phyloP scores from a whole-genome alignment of 1,140 invertebrate species.

The Eupeodes corollae region DNA sequence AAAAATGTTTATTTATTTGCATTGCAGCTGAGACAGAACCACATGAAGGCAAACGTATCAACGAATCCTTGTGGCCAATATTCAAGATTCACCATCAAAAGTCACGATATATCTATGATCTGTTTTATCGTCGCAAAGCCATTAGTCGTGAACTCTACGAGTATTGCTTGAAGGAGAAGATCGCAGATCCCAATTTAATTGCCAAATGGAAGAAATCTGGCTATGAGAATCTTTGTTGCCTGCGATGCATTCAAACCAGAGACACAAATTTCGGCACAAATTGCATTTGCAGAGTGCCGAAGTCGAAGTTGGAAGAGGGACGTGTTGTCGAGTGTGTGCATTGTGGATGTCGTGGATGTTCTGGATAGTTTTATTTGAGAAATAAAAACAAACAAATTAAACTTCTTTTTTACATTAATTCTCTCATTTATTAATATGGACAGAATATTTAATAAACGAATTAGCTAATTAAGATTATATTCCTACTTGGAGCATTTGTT shows the following conservation, averaged over 20 bases:
- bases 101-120: slow-evolving; percentile 93
- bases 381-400: too few species aligned
- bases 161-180: slow-evolving; percentile 93
- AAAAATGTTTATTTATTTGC: slow-evolving; percentile 8
- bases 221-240: slow-evolving; percentile 97
- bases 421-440: too few species aligned
- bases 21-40: slow-evolving; percentile 88
- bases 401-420: too few species aligned
- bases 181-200: slow-evolving; percentile 94
- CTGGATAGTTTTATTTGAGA: slow-evolving; percentile 45
- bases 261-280: slow-evolving; percentile 99
- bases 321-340: slow-evolving; percentile 95
- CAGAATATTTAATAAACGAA: too few species aligned
- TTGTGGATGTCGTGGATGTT: slow-evolving; percentile 94
- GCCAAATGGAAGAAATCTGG: slow-evolving; percentile 99
- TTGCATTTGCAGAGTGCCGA: slow-evolving; percentile 97
- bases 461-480: too few species aligned
- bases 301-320: slow-evolving; percentile 95
- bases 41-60: slow-evolving; percentile 97
- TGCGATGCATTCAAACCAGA: slow-evolving; percentile 96
- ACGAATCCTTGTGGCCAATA: slow-evolving; percentile 97
- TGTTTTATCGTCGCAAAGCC: slow-evolving; percentile 92
- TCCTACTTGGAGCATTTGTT: too few species aligned
- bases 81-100: slow-evolving; percentile 99
- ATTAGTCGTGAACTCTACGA: slow-evolving; percentile 96